phyloP scores from a whole-genome alignment of 2,797 vertebrate species.

The Artibeus lituratus region DNA sequence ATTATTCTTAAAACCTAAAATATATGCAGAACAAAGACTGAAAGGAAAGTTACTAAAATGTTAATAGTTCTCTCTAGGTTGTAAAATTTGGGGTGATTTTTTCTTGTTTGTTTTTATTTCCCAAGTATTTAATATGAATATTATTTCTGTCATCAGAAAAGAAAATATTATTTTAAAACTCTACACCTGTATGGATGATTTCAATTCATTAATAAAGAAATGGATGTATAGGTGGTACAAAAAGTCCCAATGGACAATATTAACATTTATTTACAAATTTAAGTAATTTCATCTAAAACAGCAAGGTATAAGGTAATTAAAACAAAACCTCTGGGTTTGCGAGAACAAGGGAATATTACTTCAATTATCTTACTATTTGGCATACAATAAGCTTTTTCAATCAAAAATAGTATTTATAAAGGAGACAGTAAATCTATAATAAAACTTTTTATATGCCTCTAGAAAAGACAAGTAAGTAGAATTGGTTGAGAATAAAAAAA shows the following conservation, averaged over 20 bases:
- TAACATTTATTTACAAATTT: slow-evolving; percentile 30
- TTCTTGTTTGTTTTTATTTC: slow-evolving; percentile 13
- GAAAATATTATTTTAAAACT: slow-evolving; percentile 35
- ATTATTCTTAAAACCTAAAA: slow-evolving; percentile 45
- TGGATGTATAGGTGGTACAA: not conserved
- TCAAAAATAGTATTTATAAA: slow-evolving; percentile 41
- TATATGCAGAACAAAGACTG: slow-evolving; percentile 11
- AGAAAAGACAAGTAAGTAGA: slow-evolving; percentile 11
- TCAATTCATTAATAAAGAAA: slow-evolving; percentile 27
- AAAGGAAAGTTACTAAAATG: not conserved
- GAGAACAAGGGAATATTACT: not conserved
- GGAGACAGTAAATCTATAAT: not conserved
- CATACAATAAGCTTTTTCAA: not conserved
- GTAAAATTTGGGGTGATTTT: not conserved
- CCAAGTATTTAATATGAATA: slow-evolving; percentile 5
- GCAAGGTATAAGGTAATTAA: slow-evolving; percentile 28
- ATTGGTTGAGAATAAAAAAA: not conserved
- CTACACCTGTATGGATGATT: not conserved
- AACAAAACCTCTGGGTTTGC: slow-evolving; percentile 39
- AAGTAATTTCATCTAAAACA: slow-evolving; percentile 30
- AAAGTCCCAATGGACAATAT: not conserved
- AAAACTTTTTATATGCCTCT: not conserved
- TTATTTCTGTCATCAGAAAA: slow-evolving; percentile 5
- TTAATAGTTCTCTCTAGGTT: not conserved
- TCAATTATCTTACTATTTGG: not conserved